phyloP scores from a whole-genome alignment of 1,140 invertebrate species.

The Thaumetopoea pityocampa region DNA sequence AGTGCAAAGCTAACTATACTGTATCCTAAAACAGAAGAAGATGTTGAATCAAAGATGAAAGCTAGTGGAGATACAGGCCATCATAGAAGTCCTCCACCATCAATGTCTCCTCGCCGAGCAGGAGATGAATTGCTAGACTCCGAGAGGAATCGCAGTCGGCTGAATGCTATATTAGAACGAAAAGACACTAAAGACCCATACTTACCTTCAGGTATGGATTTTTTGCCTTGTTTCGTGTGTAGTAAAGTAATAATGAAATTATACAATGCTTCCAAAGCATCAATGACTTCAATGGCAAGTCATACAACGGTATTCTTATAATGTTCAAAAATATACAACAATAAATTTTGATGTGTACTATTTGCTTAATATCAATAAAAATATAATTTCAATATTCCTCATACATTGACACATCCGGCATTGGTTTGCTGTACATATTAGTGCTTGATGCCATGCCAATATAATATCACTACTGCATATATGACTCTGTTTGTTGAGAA shows the following conservation, averaged over 20 bases:
- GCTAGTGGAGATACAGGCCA: constrained; percentile 55
- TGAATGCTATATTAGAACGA: constrained; percentile 61
- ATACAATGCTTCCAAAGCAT: not conserved
- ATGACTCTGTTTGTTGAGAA: too few species aligned
- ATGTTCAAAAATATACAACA: too few species aligned
- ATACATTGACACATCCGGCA: too few species aligned
- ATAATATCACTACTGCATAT: too few species aligned
- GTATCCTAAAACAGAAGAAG: constrained; percentile 52
- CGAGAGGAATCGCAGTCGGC: constrained; percentile 47
- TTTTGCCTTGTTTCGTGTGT: constrained; percentile 4
- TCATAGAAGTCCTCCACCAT: constrained; percentile 28
- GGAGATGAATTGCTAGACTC: constrained; percentile 47
- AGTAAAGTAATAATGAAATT: not conserved
- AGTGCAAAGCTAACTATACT: constrained; percentile 58
- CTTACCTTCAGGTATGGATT: constrained; percentile 51
- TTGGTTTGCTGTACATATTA: too few species aligned
- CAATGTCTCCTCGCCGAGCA: constrained; percentile 28
- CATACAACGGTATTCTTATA: too few species aligned
- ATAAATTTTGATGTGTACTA: too few species aligned
- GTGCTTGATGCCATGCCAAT: too few species aligned
- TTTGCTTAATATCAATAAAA: too few species aligned
- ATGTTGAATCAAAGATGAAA: constrained; percentile 46
- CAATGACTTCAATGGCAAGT: too few species aligned
- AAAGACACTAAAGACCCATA: constrained; percentile 64
- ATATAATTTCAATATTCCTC: too few species aligned